Evolutionary conservation across 2,888 invertebrate species (phyloP).

Genomic region (Campoletis raptor): DNA sequence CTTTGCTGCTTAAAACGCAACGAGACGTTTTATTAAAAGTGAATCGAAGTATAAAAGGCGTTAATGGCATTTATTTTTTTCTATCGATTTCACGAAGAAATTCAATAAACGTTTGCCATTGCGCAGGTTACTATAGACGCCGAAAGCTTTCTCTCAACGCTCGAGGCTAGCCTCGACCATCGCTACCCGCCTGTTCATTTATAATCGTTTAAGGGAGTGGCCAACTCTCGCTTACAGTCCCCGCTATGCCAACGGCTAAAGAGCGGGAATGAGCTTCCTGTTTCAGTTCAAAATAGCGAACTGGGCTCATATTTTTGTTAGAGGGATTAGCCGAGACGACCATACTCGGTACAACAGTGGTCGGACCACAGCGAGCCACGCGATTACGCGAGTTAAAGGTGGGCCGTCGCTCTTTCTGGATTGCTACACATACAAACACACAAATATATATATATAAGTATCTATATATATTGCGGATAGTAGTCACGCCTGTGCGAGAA

Average conservation of each 20-base stretch:
- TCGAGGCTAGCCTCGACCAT: background rate
- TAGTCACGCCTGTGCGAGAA: slow-evolving; percentile 53
- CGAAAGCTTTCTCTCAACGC: slow-evolving; percentile 33
- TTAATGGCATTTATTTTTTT: background rate
- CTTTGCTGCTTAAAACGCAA: slow-evolving; percentile 14
- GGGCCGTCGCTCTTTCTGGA: slow-evolving; percentile 57
- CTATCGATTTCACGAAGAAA: slow-evolving; percentile 6
- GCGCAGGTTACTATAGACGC: background rate
- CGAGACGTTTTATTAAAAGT: background rate
- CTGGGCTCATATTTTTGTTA: slow-evolving; percentile 77
- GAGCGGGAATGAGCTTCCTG: slow-evolving; percentile 73
- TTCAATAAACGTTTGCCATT: slow-evolving; percentile 40
- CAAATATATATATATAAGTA: background rate
- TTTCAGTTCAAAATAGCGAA: slow-evolving; percentile 66
- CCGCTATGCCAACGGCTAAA: slow-evolving; percentile 72
- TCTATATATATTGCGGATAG: slow-evolving; percentile 25
- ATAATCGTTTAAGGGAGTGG: slow-evolving; percentile 75
- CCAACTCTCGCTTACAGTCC: slow-evolving; percentile 39
- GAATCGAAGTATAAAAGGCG: background rate
- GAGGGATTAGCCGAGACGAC: slow-evolving; percentile 75
- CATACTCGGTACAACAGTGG: slow-evolving; percentile 21
- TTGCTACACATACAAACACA: slow-evolving; percentile 18
- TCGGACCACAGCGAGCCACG: slow-evolving; percentile 16
- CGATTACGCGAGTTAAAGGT: slow-evolving; percentile 75
- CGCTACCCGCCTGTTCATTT: slow-evolving; percentile 69